Evolutionary conservation across 2,888 invertebrate species (phyloP).

Genomic region (Maniola hyperantus): DNA sequence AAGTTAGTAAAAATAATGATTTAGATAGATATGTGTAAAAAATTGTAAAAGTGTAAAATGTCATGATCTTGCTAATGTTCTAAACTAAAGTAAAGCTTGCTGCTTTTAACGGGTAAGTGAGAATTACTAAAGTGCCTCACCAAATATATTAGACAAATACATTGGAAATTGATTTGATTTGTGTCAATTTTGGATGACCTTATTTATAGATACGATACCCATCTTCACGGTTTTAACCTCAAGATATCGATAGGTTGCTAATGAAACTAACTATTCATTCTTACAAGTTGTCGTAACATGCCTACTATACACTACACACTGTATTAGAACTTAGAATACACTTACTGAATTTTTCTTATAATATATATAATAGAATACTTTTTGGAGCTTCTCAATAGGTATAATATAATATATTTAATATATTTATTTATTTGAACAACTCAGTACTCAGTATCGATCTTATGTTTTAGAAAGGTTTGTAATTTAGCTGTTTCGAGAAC

Average conservation of each 20-base stretch:
- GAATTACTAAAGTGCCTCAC: constrained; percentile 40
- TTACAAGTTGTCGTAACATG: background rate
- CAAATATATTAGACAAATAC: constrained; percentile 32
- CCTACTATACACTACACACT: too few relatives aligned
- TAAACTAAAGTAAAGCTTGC: constrained; percentile 27
- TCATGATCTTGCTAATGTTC: constrained; percentile 22
- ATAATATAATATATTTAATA: too few relatives aligned
- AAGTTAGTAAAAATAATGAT: too few relatives aligned
- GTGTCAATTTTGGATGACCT: constrained; percentile 20
- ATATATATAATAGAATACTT: too few relatives aligned
- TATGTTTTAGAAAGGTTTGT: background rate
- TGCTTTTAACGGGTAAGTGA: constrained; percentile 39
- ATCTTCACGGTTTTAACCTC: background rate
- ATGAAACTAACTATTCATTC: background rate
- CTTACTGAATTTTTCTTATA: too few relatives aligned
- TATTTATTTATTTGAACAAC: too few relatives aligned
- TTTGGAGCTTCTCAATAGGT: too few relatives aligned
- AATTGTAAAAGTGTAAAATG: constrained; percentile 13
- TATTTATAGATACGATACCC: background rate
- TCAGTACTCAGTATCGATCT: background rate
- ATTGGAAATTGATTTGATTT: constrained; percentile 24
- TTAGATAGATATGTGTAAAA: background rate
- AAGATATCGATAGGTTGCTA: constrained; percentile 10
- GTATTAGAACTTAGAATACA: too few relatives aligned
- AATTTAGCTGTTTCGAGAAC: too few relatives aligned